phyloP scores from a whole-genome alignment of 2,797 vertebrate species.

The Falco rusticolus region DNA sequence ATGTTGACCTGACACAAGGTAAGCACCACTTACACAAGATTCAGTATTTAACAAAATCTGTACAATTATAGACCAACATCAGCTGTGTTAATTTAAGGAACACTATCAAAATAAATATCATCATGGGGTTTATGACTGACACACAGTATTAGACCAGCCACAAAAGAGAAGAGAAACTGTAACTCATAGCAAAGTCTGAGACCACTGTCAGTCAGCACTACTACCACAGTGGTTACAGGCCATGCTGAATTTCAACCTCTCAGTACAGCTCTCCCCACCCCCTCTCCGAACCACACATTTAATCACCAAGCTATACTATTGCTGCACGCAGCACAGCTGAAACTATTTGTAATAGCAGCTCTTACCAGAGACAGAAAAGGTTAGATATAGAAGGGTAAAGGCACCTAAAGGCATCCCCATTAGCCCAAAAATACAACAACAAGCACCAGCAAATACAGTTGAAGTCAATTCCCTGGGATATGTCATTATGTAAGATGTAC shows the following conservation, averaged over 20 bases:
- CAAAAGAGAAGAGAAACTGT: neutral
- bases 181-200: neutral
- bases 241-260: neutral
- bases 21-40: neutral
- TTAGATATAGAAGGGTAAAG: neutral
- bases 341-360: neutral
- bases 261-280: neutral
- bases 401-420: neutral
- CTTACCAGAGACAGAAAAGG: neutral
- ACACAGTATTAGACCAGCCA: neutral
- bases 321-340: neutral
- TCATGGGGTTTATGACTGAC: neutral
- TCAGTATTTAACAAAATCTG: neutral
- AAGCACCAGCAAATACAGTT: neutral
- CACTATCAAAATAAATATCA: neutral
- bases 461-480: neutral
- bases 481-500: neutral
- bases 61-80: neutral
- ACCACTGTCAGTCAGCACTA: neutral
- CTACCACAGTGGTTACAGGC: neutral
- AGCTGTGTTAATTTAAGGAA: neutral
- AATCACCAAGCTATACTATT: neutral
- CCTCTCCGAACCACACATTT: neutral
- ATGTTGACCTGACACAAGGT: neutral
- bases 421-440: neutral